Evolutionary conservation across 2,797 vertebrate genomes (phyloP).

Genomic region (Fringilla coelebs): DNA sequence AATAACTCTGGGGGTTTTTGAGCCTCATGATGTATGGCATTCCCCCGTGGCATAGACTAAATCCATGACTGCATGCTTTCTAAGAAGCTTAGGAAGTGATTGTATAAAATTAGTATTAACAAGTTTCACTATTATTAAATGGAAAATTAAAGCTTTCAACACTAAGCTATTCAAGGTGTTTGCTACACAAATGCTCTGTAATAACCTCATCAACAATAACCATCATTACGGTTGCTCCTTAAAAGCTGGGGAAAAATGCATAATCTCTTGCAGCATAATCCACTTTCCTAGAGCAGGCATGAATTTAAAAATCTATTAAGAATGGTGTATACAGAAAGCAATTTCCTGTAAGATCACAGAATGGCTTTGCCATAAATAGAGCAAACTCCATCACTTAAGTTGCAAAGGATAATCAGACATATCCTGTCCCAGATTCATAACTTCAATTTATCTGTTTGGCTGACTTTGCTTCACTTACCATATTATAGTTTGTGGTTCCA

Average conservation of each 20-base stretch:
- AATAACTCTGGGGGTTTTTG: conserved; percentile 30
- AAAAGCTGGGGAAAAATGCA: conserved; percentile 57
- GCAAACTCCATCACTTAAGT: conserved; percentile 2
- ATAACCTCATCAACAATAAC: conserved; percentile 50
- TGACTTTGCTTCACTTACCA: background rate
- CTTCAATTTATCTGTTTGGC: background rate
- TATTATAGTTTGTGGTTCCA: background rate
- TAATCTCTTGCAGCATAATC: conserved; percentile 58
- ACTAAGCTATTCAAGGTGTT: conserved; percentile 49
- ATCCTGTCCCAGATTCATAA: background rate
- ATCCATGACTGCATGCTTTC: conserved; percentile 62
- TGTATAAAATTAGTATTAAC: conserved; percentile 69
- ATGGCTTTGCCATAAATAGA: conserved; percentile 16
- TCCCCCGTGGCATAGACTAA: conserved; percentile 47
- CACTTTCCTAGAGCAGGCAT: conserved; percentile 47
- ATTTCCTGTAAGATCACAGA: conserved; percentile 47
- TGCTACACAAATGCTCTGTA: conserved; percentile 26
- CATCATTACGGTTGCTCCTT: conserved; percentile 32
- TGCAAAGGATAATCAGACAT: conserved; percentile 8
- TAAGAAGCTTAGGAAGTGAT: conserved; percentile 71
- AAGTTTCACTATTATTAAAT: conserved; percentile 69
- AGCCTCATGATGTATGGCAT: conserved; percentile 45
- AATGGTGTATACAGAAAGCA: conserved; percentile 3
- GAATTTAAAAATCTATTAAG: conserved; percentile 64
- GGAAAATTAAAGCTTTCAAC: conserved; percentile 65